A percentile compares a stretch with the other conserved stretches of the same genome.
phyloP scores from a whole-genome alignment of 2,888 invertebrate genomes.

The Hydropsyche betteni region DNA sequence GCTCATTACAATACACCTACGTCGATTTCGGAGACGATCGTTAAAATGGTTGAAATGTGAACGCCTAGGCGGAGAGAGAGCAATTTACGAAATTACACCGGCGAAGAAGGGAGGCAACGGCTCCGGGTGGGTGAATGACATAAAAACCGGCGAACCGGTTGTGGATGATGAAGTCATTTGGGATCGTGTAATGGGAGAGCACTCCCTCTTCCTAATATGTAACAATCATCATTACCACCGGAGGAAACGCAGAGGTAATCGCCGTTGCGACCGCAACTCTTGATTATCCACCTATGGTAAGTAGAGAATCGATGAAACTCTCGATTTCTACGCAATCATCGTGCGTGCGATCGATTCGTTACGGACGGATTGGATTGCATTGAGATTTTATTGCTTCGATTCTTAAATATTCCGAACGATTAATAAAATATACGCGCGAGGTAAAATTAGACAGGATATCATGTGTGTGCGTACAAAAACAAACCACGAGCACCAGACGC shows the following conservation, averaged over 20 bases:
- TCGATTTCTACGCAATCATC: slow-evolving; percentile 1
- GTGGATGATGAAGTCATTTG: slow-evolving; percentile 30
- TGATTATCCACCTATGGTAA: slow-evolving; percentile 6
- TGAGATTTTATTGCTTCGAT: too few relatives aligned
- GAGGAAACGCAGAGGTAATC: slow-evolving; percentile 13
- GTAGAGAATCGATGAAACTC: background rate
- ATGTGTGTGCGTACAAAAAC: background rate
- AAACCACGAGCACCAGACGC: background rate
- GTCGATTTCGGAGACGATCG: background rate
- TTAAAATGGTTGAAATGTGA: slow-evolving; percentile 24
- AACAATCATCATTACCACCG: slow-evolving; percentile 19
- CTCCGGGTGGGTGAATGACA: slow-evolving; percentile 24
- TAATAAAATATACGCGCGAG: background rate
- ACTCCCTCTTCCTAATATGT: slow-evolving; percentile 28
- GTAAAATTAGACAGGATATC: slow-evolving; percentile 21
- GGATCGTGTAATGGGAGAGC: slow-evolving; percentile 29
- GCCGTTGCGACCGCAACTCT: slow-evolving; percentile 8
- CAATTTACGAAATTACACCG: slow-evolving; percentile 27
- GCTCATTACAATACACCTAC: background rate
- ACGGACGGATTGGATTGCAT: too few relatives aligned
- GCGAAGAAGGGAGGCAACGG: background rate
- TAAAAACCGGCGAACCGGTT: slow-evolving; percentile 28
- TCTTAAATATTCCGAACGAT: too few relatives aligned
- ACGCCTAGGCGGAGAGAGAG: slow-evolving; percentile 12
- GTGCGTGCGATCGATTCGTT: background rate